These are phyloP conservation scores for Acrossocheilus wenchowensis DNA, from an alignment of 2,797 vertebrate species.

Conservation along the genomic window DNA sequence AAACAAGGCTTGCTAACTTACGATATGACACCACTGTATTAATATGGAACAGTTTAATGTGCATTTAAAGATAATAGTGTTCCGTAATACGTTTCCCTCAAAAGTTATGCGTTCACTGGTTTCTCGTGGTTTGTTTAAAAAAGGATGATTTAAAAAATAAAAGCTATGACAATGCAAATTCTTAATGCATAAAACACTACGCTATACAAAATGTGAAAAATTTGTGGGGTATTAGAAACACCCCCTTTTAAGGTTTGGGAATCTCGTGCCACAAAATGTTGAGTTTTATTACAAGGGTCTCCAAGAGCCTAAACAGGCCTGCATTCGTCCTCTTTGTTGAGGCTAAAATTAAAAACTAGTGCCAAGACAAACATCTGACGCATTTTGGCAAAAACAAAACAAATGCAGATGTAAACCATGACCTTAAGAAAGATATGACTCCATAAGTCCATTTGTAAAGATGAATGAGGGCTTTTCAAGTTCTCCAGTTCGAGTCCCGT, in stretches of 20 bases:
- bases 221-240: constrained; percentile 32
- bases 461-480: constrained; percentile 28
- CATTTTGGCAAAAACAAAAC: constrained; percentile 65
- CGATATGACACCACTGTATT: constrained; percentile 59
- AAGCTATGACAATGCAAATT: constrained; percentile 76
- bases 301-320: constrained; percentile 33
- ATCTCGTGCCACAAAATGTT: neutral
- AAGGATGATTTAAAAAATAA: constrained; percentile 69
- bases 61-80: constrained; percentile 60
- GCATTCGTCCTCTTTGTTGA: constrained; percentile 2
- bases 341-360: constrained; percentile 35
- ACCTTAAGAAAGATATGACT: constrained; percentile 27
- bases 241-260: constrained; percentile 10
- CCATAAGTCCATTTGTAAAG: constrained; percentile 31
- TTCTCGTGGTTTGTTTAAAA: constrained; percentile 61
- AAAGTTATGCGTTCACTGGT: constrained; percentile 51
- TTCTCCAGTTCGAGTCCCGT: constrained; percentile 11
- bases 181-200: constrained; percentile 77
- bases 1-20: constrained; percentile 37
- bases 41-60: constrained; percentile 61
- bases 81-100: constrained; percentile 55
- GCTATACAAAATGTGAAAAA: constrained; percentile 80
- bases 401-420: constrained; percentile 59
- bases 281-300: constrained; percentile 21
- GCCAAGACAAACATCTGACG: constrained; percentile 52